Base-by-base conservation (phyloP, 2,888 invertebrate species). In the Melangyna quadrimaculata region DNA sequence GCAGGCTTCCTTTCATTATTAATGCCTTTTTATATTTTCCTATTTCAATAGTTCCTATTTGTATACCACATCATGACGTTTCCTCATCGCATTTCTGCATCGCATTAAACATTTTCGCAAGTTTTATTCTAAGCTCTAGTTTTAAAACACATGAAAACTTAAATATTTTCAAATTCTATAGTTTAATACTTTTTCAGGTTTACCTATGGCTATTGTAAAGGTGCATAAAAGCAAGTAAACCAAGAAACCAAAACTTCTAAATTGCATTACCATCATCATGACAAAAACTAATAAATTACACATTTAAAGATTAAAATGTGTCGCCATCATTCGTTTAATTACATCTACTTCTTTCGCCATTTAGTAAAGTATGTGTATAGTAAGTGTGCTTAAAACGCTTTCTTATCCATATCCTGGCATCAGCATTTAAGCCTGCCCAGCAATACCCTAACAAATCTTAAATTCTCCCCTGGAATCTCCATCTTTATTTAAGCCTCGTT, bases 351-450 rank as follows among this genome's bases (percentile, higher is more conserved):
- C 73, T 53, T 29, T 45, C n/a, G 48, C 61, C 78, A 43, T 69
- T 70, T 14, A 10, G 32, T 48, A n/a, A n/a, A n/a, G 55, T 73
- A 37, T 17, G 22, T 35, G 12, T 35, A 12, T 35, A 35, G 2
- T 37, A 14, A 14, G 48, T 69, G 45, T 48, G 22, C 27, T 19
- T 24, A 2, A 29, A 4, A 5, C 77, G 35, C 51, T 79, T 83
- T 40, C 70, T 83, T 83, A 83, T 83, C 83, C 78, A 57, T 83
- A 78, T 83, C 83, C 78, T 79, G 83, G 83, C 83, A 83, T 83
- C 83, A 74, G 79, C 79, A 79, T 74, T 83, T 57, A 74, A 78
- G 83, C 83, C 65, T 79, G 69, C 79, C 73, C 82, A 73, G 32
- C 78, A 22, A 27, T 61, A 69, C 48, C 43, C 55, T 53, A 59